Evolutionary conservation across 2,888 invertebrate genomes (phyloP).

Genomic region (Pantelozetes paolii): DNA sequence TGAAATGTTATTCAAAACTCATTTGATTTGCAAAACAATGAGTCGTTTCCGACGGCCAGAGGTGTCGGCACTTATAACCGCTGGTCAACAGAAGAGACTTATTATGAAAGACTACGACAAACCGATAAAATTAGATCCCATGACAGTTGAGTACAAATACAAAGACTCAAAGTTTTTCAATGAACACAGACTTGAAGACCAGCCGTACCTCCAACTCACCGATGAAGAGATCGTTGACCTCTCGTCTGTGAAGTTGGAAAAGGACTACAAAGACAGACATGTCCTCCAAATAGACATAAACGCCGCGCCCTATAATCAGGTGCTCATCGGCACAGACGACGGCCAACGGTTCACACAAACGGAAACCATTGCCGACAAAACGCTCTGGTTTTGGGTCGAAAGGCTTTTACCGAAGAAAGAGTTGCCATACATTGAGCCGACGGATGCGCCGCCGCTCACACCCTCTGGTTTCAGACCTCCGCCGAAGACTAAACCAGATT

Average conservation of each 20-base stretch:
- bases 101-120: neutral
- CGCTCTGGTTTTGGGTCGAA: conserved; percentile 42
- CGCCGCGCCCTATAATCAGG: conserved; percentile 29
- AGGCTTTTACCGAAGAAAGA: conserved; percentile 50
- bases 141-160: neutral
- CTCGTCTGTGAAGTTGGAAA: conserved; percentile 18
- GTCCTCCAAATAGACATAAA: conserved; percentile 30
- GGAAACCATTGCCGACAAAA: conserved; percentile 31
- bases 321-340: conserved; percentile 35
- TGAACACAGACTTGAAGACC: conserved; percentile 22
- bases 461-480: conserved; percentile 26
- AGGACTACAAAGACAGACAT: neutral
- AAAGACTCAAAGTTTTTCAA: conserved; percentile 29
- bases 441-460: neutral
- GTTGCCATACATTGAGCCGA: neutral
- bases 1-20: too few relatives aligned
- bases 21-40: too few relatives aligned
- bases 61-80: too few relatives aligned
- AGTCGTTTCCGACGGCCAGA: too few relatives aligned
- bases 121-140: neutral
- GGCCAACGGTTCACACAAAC: conserved; percentile 31
- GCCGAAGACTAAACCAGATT: conserved; percentile 41
- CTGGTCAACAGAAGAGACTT: neutral
- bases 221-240: conserved; percentile 35
- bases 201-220: conserved; percentile 23